Evolutionary conservation across 2,888 invertebrate species (phyloP).

Genomic region (Rhabditophanes sp.): DNA sequence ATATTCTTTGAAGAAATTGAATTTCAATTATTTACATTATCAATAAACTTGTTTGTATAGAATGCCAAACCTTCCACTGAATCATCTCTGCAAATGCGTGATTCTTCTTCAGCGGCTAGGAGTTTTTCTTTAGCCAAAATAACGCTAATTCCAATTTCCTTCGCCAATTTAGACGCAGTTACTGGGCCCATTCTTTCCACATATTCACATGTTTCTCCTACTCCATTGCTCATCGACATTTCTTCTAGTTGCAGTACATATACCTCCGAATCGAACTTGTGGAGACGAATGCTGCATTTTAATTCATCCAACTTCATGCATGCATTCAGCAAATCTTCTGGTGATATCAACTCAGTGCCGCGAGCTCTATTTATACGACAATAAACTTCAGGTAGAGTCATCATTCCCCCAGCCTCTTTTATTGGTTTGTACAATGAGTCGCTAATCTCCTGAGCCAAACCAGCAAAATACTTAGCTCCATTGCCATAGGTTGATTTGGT

Average conservation of each 20-base stretch:
- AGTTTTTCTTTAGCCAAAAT: conserved; percentile 75
- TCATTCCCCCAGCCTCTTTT: conserved; percentile 54
- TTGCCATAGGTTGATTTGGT: conserved; percentile 74
- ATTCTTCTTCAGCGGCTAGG: conserved; percentile 67
- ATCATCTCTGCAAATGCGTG: conserved; percentile 79
- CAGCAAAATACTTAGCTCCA: conserved; percentile 64
- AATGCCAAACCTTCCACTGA: conserved; percentile 82
- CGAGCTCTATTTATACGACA: conserved; percentile 89
- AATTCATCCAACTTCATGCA: conserved; percentile 52
- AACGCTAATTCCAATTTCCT: conserved; percentile 65
- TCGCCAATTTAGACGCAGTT: conserved; percentile 64
- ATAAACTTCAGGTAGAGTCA: conserved; percentile 87
- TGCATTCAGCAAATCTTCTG: conserved; percentile 83
- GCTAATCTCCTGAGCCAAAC: conserved; percentile 69
- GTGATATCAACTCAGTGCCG: conserved; percentile 82
- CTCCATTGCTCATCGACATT: conserved; percentile 48
- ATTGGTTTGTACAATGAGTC: conserved; percentile 57
- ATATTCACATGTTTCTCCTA: conserved; percentile 43
- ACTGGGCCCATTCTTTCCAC: conserved; percentile 39
- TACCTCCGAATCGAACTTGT: conserved; percentile 81
- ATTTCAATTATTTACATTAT: too few relatives aligned
- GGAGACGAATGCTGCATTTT: too few relatives aligned
- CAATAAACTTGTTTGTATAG: conserved; percentile 67
- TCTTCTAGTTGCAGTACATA: conserved; percentile 71
- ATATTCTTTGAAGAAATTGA: too few relatives aligned